These are phyloP conservation scores for Cryptus viduatorius DNA, from an alignment of 2,888 invertebrate genomes.

Conservation along the genomic window DNA sequence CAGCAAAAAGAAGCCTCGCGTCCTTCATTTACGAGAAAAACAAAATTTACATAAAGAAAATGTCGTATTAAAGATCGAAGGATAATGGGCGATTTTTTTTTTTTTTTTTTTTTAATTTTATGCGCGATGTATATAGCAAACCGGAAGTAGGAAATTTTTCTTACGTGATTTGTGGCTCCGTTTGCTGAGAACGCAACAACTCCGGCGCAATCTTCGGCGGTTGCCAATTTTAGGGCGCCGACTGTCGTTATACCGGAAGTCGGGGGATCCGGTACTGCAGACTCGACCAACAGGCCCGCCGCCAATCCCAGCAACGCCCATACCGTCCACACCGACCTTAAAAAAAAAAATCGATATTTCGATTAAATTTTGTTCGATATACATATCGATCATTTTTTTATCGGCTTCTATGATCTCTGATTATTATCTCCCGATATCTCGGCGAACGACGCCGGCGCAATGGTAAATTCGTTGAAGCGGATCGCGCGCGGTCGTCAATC, in stretches of 20 bases:
- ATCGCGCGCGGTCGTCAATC: conserved; percentile 54
- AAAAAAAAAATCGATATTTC: conserved; percentile 32
- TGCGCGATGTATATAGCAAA: not conserved
- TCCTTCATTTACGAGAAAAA: conserved; percentile 69
- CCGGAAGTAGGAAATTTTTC: conserved; percentile 48
- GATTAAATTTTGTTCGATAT: not conserved
- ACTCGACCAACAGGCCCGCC: conserved; percentile 74
- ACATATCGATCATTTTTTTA: not conserved
- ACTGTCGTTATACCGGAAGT: conserved; percentile 81
- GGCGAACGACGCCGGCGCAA: not conserved
- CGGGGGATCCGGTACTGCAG: conserved; percentile 80
- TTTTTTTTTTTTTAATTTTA: not conserved
- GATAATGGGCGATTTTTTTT: not conserved
- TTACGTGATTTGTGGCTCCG: conserved; percentile 75
- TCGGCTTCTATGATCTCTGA: not conserved
- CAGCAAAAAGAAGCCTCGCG: conserved; percentile 73
- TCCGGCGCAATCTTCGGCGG: conserved; percentile 84
- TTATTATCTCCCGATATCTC: not conserved
- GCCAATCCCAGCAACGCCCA: conserved; percentile 75
- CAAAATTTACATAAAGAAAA: not conserved
- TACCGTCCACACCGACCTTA: conserved; percentile 82
- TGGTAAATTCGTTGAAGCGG: conserved; percentile 48
- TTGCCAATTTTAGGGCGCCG: conserved; percentile 84
- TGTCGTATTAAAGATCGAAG: not conserved
- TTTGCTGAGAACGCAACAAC: conserved; percentile 84